phyloP scores from a whole-genome alignment of 2,888 invertebrate species.

The Nomada lathburiana region DNA sequence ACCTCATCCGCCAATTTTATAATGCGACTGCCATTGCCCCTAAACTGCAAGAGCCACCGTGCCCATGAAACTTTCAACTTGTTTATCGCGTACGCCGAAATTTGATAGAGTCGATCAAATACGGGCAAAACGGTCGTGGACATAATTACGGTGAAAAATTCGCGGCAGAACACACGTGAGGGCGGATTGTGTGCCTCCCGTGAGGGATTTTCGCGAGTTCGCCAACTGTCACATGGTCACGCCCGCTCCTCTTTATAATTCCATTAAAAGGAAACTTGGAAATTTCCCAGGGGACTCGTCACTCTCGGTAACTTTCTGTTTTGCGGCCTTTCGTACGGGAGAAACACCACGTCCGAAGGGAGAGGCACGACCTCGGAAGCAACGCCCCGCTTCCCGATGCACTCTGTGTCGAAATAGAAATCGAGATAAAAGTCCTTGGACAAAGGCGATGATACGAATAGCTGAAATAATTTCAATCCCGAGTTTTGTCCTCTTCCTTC shows the following conservation, averaged over 20 bases:
- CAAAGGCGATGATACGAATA: background rate
- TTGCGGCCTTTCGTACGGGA: conserved; percentile 58
- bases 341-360: conserved; percentile 58
- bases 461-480: background rate
- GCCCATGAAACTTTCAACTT: no score
- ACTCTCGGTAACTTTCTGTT: conserved; percentile 75
- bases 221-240: conserved; percentile 69
- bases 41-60: no score
- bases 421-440: background rate
- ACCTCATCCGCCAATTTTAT: no score
- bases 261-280: conserved; percentile 79
- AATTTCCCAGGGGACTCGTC: conserved; percentile 79
- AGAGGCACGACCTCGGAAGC: conserved; percentile 54
- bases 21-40: no score
- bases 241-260: conserved; percentile 78
- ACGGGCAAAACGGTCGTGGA: background rate
- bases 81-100: background rate
- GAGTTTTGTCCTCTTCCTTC: background rate
- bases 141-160: conserved; percentile 48
- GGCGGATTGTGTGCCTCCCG: conserved; percentile 29
- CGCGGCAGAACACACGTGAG: background rate
- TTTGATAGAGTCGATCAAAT: conserved; percentile 12
- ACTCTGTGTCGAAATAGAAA: conserved; percentile 9
- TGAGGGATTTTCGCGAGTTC: conserved; percentile 59
- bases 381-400: conserved; percentile 28